Conservation (phyloP, 2,888 invertebrate genomes). For the Athalia rosae region DNA sequence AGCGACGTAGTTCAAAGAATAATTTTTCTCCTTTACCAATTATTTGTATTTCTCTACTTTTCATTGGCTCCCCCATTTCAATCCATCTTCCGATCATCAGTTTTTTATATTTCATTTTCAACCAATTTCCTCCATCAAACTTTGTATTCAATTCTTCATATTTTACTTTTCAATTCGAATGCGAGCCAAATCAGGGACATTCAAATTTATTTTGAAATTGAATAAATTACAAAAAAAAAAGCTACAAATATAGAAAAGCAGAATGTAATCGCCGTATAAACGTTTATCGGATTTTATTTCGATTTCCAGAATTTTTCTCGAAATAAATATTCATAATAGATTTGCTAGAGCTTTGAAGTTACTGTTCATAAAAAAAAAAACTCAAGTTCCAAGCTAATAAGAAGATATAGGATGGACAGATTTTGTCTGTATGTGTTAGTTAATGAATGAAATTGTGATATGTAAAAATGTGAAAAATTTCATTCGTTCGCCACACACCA, state of each 20-base stretch:
- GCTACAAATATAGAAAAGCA: neutral
- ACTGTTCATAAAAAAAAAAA: neutral
- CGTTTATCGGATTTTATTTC: too few species aligned
- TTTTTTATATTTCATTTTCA: neutral
- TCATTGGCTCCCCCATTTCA: conserved; percentile 1
- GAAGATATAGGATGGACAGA: too few species aligned
- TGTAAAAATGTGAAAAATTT: too few species aligned
- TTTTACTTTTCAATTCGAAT: neutral
- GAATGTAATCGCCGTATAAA: too few species aligned
- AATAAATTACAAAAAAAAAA: conserved; percentile 22
- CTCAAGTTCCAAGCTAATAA: too few species aligned
- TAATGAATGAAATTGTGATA: too few species aligned
- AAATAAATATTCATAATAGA: too few species aligned
- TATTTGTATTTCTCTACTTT: neutral
- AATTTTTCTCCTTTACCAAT: neutral
- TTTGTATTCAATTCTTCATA: neutral
- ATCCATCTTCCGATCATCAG: conserved; percentile 17
- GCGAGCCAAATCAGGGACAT: conserved; percentile 27
- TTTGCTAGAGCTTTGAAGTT: too few species aligned
- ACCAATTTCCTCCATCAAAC: neutral
- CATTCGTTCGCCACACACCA: too few species aligned
- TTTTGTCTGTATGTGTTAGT: too few species aligned
- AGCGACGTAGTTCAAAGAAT: conserved; percentile 49
- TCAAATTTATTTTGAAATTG: conserved; percentile 7
- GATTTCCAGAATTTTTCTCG: too few species aligned